Evolutionary conservation across 2,797 vertebrate genomes (phyloP).

Genomic region (Sebastes nivosus): DNA sequence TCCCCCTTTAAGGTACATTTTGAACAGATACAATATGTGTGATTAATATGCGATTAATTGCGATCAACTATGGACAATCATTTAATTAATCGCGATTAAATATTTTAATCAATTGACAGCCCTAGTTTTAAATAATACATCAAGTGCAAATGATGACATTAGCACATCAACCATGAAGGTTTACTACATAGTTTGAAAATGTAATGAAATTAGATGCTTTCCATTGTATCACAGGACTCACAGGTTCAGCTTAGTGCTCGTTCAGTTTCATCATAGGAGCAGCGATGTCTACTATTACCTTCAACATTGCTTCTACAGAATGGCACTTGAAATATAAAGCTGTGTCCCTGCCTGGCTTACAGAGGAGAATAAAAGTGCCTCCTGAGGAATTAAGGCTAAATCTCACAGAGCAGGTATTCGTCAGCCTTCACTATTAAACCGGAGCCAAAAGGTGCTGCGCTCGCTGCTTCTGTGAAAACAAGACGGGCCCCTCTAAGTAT

Average conservation of each 20-base stretch:
- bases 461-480: slow-evolving; percentile 49
- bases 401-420: slow-evolving; percentile 28
- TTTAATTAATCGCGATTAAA: too few species aligned
- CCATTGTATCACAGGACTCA: background rate
- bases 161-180: background rate
- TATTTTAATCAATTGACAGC: too few species aligned
- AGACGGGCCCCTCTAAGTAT: slow-evolving; percentile 60
- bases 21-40: too few species aligned
- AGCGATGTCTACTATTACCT: background rate
- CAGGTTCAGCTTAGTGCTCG: background rate
- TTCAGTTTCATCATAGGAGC: background rate
- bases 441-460: slow-evolving; percentile 53
- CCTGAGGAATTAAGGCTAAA: slow-evolving; percentile 56
- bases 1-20: too few species aligned
- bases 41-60: too few species aligned
- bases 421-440: slow-evolving; percentile 48
- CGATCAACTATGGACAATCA: too few species aligned
- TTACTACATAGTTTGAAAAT: background rate
- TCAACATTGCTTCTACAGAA: background rate
- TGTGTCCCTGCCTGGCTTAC: background rate
- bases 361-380: slow-evolving; percentile 34
- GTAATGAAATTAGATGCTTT: background rate
- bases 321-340: background rate
- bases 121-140: background rate
- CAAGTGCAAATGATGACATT: background rate